phyloP scores from a whole-genome alignment of 2,797 vertebrate genomes.

The Pogonophryne albipinna region DNA sequence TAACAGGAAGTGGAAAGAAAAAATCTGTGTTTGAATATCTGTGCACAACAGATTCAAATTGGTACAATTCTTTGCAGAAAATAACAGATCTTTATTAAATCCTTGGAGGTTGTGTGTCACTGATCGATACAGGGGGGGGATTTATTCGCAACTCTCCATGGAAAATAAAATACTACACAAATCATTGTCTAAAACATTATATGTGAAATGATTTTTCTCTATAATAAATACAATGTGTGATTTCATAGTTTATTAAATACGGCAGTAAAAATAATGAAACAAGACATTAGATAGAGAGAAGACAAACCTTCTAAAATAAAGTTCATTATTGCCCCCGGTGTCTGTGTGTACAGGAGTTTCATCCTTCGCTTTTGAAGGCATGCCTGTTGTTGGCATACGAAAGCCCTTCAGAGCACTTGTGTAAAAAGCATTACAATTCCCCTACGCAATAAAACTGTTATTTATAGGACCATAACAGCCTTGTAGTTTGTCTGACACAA shows the following conservation, averaged over 20 bases:
- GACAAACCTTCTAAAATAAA: not conserved
- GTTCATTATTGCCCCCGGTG: not conserved
- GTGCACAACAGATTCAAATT: not conserved
- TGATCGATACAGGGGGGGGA: not conserved
- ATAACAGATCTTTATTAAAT: not conserved
- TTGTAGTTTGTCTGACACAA: constrained; percentile 87
- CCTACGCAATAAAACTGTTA: constrained; percentile 83
- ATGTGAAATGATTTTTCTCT: not conserved
- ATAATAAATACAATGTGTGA: not conserved
- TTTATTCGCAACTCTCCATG: not conserved
- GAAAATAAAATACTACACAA: not conserved
- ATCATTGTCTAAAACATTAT: not conserved
- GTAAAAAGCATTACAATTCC: constrained; percentile 83
- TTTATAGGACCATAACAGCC: constrained; percentile 86
- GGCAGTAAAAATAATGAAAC: not conserved
- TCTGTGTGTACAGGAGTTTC: constrained; percentile 24
- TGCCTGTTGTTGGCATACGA: constrained; percentile 70
- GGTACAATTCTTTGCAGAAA: not conserved
- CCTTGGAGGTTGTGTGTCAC: not conserved
- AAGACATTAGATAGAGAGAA: constrained; percentile 1
- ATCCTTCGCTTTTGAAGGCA: constrained; percentile 35
- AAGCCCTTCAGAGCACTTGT: constrained; percentile 78
- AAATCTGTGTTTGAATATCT: not conserved
- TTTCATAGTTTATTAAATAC: constrained; percentile 4
- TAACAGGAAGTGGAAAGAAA: not conserved